Evolutionary conservation across 2,797 vertebrate species (phyloP).

Genomic region (Pygocentrus nattereri): DNA sequence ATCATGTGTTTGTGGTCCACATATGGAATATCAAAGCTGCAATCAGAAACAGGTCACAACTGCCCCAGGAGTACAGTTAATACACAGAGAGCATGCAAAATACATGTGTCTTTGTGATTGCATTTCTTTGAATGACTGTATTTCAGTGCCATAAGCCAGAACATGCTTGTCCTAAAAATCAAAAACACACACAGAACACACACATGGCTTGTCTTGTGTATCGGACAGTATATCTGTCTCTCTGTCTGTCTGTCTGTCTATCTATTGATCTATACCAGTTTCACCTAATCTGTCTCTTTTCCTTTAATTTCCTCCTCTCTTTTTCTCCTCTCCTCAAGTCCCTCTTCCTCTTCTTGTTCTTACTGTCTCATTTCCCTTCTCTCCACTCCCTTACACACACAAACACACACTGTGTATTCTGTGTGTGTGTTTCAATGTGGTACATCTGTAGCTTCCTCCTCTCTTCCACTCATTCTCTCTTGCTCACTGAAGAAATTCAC

Average conservation of each 20-base stretch:
- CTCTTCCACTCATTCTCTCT: not conserved
- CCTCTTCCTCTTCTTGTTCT: not conserved
- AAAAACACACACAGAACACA: not conserved
- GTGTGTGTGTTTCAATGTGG: not conserved
- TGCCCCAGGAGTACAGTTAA: not conserved
- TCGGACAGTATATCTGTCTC: not conserved
- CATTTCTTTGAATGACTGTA: not conserved
- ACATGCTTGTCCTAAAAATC: too few relatives aligned
- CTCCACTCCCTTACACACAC: not conserved
- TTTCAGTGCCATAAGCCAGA: not conserved
- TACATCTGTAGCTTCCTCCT: not conserved
- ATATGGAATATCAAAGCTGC: constrained; percentile 4
- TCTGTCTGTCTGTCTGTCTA: not conserved
- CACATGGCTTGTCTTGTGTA: not conserved
- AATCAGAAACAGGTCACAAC: constrained; percentile 1
- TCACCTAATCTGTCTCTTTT: too few relatives aligned
- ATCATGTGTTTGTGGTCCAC: not conserved
- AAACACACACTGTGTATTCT: not conserved
- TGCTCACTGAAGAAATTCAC: not conserved
- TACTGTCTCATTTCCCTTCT: too few relatives aligned
- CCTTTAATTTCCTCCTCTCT: too few relatives aligned
- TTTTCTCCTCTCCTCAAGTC: too few relatives aligned
- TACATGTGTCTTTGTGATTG: not conserved
- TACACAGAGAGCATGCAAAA: not conserved
- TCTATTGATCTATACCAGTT: not conserved